Evolutionary conservation across 2,888 invertebrate species (phyloP).

Genomic region (Parnassius orleans): DNA sequence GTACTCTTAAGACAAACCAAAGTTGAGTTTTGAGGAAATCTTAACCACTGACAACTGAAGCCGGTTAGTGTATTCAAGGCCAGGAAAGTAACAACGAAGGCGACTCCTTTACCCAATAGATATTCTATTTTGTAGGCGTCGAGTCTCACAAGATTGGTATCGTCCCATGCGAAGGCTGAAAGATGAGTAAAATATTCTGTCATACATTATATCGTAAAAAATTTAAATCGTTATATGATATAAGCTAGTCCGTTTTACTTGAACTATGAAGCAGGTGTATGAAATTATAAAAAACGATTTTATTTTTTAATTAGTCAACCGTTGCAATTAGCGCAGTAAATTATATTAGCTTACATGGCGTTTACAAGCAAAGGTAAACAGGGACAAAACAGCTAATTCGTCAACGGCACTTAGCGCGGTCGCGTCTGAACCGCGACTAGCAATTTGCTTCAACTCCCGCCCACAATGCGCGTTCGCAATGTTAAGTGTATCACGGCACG

Average conservation of each 20-base stretch:
- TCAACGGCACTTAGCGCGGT: constrained; percentile 34
- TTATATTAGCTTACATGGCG: constrained; percentile 20
- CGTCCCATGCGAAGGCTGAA: too few species aligned
- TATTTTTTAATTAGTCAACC: constrained; percentile 15
- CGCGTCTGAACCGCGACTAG: constrained; percentile 50
- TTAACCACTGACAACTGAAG: too few species aligned
- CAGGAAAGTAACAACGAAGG: too few species aligned
- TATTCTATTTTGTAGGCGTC: too few species aligned
- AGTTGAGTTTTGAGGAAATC: too few species aligned
- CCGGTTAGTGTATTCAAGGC: too few species aligned
- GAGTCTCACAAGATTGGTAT: too few species aligned
- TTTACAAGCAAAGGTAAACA: constrained; percentile 25
- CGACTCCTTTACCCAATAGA: too few species aligned
- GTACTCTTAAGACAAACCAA: too few species aligned
- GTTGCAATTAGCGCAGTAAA: constrained; percentile 21
- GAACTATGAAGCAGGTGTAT: neutral
- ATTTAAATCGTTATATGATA: too few species aligned
- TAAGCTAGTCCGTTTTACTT: neutral
- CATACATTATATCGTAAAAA: neutral
- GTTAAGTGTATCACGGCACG: constrained; percentile 24
- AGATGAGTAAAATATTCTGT: too few species aligned
- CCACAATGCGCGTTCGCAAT: constrained; percentile 40
- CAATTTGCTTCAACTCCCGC: constrained; percentile 53
- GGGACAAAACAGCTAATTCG: constrained; percentile 53
- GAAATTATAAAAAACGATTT: constrained; percentile 5